These are phyloP conservation scores for Ianthella basta DNA, from an alignment of 37 sponge, comb jelly and placozoan species.

Conservation along the genomic window DNA sequence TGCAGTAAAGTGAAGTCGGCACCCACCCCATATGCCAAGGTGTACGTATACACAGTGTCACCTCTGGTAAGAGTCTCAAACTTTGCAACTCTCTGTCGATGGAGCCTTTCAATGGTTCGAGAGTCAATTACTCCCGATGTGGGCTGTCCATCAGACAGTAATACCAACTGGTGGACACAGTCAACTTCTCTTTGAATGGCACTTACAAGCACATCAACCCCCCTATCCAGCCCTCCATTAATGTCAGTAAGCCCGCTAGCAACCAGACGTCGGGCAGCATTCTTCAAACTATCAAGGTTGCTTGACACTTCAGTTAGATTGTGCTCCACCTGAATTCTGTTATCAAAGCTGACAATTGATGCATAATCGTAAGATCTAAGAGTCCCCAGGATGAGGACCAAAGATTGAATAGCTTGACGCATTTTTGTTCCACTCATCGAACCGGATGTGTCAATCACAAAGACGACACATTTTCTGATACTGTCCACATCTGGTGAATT, in stretches of 20 bases:
- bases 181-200: neutral
- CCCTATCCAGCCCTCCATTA: neutral
- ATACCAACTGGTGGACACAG: constrained; percentile 16
- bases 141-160: constrained; percentile 16
- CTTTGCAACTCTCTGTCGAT: neutral
- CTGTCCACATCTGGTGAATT: neutral
- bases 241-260: constrained; percentile 12
- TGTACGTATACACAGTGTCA: constrained; percentile 3
- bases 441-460: constrained; percentile 22
- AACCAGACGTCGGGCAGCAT: neutral
- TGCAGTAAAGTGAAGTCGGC: constrained; percentile 10
- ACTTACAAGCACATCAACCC: neutral
- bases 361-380: constrained; percentile 1
- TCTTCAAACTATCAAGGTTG: neutral
- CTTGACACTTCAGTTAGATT: neutral
- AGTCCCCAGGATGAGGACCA: neutral
- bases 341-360: neutral
- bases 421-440: constrained; percentile 25
- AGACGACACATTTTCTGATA: constrained; percentile 9
- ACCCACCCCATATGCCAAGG: neutral
- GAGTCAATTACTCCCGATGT: constrained; percentile 3
- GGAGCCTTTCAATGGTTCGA: neutral
- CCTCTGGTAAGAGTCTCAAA: neutral
- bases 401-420: neutral
- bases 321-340: neutral